Base-by-base conservation (phyloP, 2,888 invertebrate species). In the Pammene aurita region DNA sequence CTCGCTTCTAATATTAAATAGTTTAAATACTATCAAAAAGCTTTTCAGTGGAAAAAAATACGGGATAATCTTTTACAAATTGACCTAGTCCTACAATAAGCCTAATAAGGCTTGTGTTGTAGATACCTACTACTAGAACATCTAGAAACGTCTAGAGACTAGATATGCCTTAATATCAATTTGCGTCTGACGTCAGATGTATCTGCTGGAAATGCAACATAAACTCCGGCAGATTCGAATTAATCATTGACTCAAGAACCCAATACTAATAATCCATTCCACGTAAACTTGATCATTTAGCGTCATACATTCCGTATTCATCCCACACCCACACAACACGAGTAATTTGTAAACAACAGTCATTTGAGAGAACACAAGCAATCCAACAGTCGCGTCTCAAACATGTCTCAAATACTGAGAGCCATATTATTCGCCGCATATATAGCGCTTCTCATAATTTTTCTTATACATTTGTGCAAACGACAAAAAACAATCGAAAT, bases 351-450 rank as follows among this genome's bases (percentile, higher is more conserved):
- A 68, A 68, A 68, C 68, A 68, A 57, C 44, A 38, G 63, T 48
- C 11, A 58, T 60, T 54, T 46, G 1, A 38, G 44, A 7, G 58
- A 54, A 18, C 58, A 69, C 58, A 52, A 16, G 14, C n/a, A 10
- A 5, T 7, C 34, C 26, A 41, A 6, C 70, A 56, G 42, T 66
- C 55, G 55, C 35, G 18, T 16, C 50, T 41, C 44, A 63, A 73
- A 70, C 78, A 90, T 90, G 89, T 80, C 80, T 5, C 86, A 82
- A 77, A 69, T 83, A 66, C 38, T 83, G 26, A 86, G 81, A 76
- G 69, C 72, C n/a, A 58, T 84, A 52, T 54, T 88, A 34, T 54
- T 83, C 0, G 74, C 72, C 26, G 78, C 78, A 1, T 88, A 88
- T 72, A 69, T 75, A 7, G 74, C 74, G 13, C 67, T 88, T 0